Base-by-base conservation (phyloP, 2,888 invertebrate genomes). In the Allolobophora icterica region DNA sequence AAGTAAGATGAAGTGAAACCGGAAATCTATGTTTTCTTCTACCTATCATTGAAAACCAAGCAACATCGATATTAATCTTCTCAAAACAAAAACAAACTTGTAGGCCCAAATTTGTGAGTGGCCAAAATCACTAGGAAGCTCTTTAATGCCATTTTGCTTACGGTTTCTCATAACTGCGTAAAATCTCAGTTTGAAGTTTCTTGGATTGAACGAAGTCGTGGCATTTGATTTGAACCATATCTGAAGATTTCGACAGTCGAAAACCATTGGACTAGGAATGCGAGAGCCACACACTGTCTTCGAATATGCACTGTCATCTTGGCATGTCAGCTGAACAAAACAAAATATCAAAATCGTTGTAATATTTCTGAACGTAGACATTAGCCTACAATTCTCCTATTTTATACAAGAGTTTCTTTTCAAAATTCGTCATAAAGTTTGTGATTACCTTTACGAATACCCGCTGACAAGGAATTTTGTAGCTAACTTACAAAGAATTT, bases 201-300 rank as follows among this genome's bases (percentile, higher is more conserved):
- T 87, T 87, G 87, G 87, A 35, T 34, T 13, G 87, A 87, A 87
- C 24, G 35, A 38, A 87, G 34, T 38, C 38, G 87, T 35, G 8
- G 87, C 17, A 38, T 87, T 87, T 24, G 87, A 87, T 87, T 17
- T 87, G 87, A 87, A 87, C 87, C 87, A 87, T 35, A 87, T 87
- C 34, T 38, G 87, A 34, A 87, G 34, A 19, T 35, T 24, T 87
- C 38, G 34, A 38, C 87, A 87, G 34, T 87, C 15, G 87, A 87
- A 35, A 0, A 6, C 15, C 38, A 87, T 19, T 6, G 87, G 34
- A 19, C 2, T 21, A 4, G 87, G 87, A 87, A 87, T 87, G 21
- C 35, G 21, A 21, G 87, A 21, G 13, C 87, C 87, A 38, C 87
- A 87, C 2, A 87, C 38, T 11, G 34, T 87, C 8, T 21, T 21